Evolutionary conservation across 1,140 invertebrate genomes (phyloP).

Genomic region (Drosophila lowei): DNA sequence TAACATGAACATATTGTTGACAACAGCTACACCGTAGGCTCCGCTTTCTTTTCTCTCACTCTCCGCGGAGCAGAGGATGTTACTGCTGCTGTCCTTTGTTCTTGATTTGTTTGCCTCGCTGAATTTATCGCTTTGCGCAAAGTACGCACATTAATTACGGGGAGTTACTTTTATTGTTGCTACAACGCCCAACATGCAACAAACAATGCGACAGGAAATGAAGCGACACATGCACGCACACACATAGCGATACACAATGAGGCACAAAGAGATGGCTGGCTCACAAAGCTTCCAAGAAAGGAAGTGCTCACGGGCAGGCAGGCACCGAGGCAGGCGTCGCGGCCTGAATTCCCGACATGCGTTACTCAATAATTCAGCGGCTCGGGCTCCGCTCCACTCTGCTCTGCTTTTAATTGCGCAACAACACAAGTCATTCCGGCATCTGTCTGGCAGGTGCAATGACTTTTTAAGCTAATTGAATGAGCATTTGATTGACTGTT

Average conservation of each 20-base stretch:
- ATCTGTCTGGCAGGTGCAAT: slow-evolving; percentile 51
- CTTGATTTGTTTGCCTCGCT: slow-evolving; percentile 46
- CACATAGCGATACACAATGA: too few relatives aligned
- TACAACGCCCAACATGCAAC: slow-evolving; percentile 62
- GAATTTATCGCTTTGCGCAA: slow-evolving; percentile 77
- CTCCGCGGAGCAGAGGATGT: slow-evolving; percentile 7
- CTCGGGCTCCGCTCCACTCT: slow-evolving; percentile 7
- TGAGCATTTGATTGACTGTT: slow-evolving; percentile 62
- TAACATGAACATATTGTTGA: slow-evolving; percentile 78
- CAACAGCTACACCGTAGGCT: slow-evolving; percentile 62
- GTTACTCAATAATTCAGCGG: slow-evolving; percentile 70
- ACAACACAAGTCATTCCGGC: slow-evolving; percentile 16
- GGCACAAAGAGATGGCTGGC: neutral
- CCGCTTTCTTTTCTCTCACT: slow-evolving; percentile 6
- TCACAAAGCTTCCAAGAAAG: slow-evolving; percentile 48
- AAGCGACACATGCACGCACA: slow-evolving; percentile 39
- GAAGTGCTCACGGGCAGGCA: slow-evolving; percentile 45
- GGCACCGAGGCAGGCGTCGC: slow-evolving; percentile 1
- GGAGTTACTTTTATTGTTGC: slow-evolving; percentile 79
- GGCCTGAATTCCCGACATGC: slow-evolving; percentile 43
- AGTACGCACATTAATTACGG: slow-evolving; percentile 80
- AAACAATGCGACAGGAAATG: slow-evolving; percentile 79
- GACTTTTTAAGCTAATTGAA: slow-evolving; percentile 69
- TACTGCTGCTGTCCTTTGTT: slow-evolving; percentile 23
- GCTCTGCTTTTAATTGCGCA: neutral